Conservation (phyloP, 92 coral and sea anemone species). For the Blastomussa wellsi region DNA sequence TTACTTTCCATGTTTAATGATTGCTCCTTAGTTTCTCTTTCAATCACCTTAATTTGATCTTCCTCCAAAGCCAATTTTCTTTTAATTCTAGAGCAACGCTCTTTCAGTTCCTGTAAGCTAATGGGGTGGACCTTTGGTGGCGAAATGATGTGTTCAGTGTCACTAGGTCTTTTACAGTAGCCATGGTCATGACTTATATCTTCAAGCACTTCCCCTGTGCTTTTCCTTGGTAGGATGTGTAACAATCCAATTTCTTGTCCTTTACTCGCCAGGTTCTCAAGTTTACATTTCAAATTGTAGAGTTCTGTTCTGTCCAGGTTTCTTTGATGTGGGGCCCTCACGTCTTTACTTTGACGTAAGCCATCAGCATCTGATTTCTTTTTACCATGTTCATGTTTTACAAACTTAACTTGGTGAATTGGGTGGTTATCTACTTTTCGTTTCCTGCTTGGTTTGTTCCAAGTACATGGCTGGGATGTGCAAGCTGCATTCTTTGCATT, state of each 20-base stretch:
- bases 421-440: slow-evolving; percentile 55
- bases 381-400: slow-evolving; percentile 51
- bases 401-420: slow-evolving; percentile 51
- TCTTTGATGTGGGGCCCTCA: slow-evolving; percentile 50
- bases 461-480: slow-evolving; percentile 53
- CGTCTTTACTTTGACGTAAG: slow-evolving; percentile 45
- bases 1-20: slow-evolving; percentile 26
- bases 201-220: slow-evolving; percentile 34
- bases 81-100: too few species aligned
- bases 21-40: slow-evolving; percentile 41
- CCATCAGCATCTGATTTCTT: slow-evolving; percentile 47
- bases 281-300: slow-evolving; percentile 52
- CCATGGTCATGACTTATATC: slow-evolving; percentile 38
- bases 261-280: slow-evolving; percentile 52
- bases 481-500: slow-evolving; percentile 55
- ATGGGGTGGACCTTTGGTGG: slow-evolving; percentile 55
- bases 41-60: neutral
- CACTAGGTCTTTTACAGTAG: slow-evolving; percentile 41
- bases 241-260: slow-evolving; percentile 51
- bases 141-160: slow-evolving; percentile 39
- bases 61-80: too few species aligned
- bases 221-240: slow-evolving; percentile 47
- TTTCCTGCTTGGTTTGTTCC: slow-evolving; percentile 55
- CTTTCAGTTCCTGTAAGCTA: neutral
- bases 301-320: slow-evolving; percentile 42